Evolutionary conservation across 2,797 vertebrate genomes (phyloP).

Genomic region (Clarias laeviceps): DNA sequence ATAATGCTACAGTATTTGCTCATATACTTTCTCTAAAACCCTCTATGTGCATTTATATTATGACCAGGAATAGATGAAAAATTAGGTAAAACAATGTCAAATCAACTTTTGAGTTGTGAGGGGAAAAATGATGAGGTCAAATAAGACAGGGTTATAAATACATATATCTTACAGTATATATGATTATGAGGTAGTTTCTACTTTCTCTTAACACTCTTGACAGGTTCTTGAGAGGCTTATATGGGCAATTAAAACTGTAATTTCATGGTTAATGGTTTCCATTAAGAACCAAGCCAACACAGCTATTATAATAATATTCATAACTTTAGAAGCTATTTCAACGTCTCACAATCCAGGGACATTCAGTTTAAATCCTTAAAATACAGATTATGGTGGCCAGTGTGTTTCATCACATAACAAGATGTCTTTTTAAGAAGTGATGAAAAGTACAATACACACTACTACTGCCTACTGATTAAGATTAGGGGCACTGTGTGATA

Average conservation of each 20-base stretch:
- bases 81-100: neutral
- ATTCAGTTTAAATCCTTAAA: neutral
- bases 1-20: neutral
- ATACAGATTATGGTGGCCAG: neutral
- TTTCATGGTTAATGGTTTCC: conserved; percentile 20
- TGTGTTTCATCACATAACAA: neutral
- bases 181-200: neutral
- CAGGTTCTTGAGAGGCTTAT: conserved; percentile 1
- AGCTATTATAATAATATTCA: conserved; percentile 12
- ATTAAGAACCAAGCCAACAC: neutral
- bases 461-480: neutral
- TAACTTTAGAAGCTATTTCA: conserved; percentile 2
- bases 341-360: neutral
- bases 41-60: neutral
- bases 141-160: neutral
- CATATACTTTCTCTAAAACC: neutral
- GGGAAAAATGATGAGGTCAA: too few species aligned
- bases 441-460: neutral
- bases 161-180: conserved; percentile 12
- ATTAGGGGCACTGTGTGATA: neutral
- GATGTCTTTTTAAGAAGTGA: neutral
- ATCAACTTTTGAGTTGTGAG: neutral
- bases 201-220: neutral
- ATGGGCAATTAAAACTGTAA: conserved; percentile 8
- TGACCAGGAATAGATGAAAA: neutral